Percentiles rank a stretch among this genome's conserved stretches.
Evolutionary conservation across 2,797 vertebrate species (phyloP).

Genomic region (Coracias cyanogaster): DNA sequence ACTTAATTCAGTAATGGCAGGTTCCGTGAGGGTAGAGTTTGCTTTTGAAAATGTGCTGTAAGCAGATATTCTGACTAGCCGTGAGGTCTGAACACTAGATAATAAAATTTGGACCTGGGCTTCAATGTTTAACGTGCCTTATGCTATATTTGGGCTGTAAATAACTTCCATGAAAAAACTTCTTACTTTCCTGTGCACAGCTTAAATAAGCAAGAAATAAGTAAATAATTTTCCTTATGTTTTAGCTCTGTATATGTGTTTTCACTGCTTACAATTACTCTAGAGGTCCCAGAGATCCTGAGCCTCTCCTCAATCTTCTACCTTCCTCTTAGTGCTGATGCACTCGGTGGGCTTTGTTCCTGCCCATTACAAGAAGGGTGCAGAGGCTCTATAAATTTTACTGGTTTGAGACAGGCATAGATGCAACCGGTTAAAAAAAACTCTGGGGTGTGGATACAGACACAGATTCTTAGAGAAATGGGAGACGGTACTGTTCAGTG

Average conservation of each 20-base stretch:
- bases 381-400: neutral
- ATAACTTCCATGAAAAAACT: neutral
- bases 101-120: neutral
- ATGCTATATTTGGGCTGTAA: neutral
- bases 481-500: neutral
- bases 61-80: neutral
- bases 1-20: neutral
- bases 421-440: neutral
- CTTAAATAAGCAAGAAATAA: neutral
- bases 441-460: neutral
- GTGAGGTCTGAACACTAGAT: neutral
- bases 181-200: neutral
- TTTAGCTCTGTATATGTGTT: neutral
- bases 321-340: neutral
- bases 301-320: neutral
- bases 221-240: neutral
- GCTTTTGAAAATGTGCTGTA: constrained; percentile 7
- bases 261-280: neutral
- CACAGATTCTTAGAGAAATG: neutral
- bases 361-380: neutral
- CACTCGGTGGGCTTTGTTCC: neutral
- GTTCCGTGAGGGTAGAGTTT: neutral
- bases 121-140: neutral
- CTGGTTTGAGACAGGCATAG: neutral
- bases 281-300: neutral